Percentiles rank a stretch among this genome's conserved stretches.
Evolutionary conservation across 2,113 vertebrate genomes (phyloP).

Genomic region (Neoarius graeffei): DNA sequence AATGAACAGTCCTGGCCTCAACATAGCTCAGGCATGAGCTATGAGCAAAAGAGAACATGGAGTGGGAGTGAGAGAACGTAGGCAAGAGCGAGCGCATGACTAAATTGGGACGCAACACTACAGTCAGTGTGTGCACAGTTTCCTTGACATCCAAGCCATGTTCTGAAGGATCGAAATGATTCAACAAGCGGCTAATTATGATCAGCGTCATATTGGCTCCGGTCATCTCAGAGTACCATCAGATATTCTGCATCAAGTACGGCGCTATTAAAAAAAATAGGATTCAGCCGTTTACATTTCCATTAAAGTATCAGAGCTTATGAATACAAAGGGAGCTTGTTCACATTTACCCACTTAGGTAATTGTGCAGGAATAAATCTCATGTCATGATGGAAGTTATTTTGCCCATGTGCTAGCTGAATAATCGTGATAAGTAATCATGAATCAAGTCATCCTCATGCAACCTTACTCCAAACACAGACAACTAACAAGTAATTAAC

Average conservation of each 20-base stretch:
- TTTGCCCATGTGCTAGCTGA: background rate
- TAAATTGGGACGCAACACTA: background rate
- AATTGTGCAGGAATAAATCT: background rate
- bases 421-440: background rate
- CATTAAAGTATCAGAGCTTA: background rate
- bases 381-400: background rate
- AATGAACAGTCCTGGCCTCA: constrained; percentile 30
- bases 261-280: background rate
- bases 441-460: background rate
- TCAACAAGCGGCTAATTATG: background rate
- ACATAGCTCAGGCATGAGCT: constrained; percentile 44
- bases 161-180: background rate
- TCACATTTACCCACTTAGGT: background rate
- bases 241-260: background rate
- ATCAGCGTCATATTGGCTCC: background rate
- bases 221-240: background rate
- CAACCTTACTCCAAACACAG: no score
- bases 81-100: background rate
- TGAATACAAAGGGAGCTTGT: background rate
- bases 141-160: background rate
- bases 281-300: background rate
- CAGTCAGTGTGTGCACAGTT: background rate
- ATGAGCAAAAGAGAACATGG: constrained; percentile 14
- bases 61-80: constrained; percentile 16
- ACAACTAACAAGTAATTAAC: background rate